These are phyloP conservation scores for Gymnocephalus cernua DNA, from an alignment of 2,113 vertebrate genomes.

Conservation along the genomic window DNA sequence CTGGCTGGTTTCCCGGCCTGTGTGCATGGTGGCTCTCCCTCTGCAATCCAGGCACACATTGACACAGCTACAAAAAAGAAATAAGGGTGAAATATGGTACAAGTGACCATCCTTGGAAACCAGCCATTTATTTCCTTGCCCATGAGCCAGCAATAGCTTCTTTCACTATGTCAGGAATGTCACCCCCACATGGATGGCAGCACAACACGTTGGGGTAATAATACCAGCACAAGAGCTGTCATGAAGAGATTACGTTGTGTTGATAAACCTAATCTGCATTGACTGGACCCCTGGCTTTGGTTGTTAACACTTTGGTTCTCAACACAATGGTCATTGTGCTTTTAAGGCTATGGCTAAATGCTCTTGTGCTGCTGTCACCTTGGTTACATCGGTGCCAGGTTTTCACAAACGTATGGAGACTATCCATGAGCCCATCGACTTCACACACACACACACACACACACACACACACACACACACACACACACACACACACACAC, in stretches of 20 bases:
- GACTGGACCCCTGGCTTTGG: constrained; percentile 34
- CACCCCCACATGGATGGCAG: constrained; percentile 34
- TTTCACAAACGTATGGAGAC: not conserved
- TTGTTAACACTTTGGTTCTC: constrained; percentile 47
- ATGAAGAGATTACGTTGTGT: constrained; percentile 52
- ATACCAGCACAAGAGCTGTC: constrained; percentile 40
- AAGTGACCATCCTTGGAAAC: constrained; percentile 49
- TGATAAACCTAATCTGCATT: constrained; percentile 61
- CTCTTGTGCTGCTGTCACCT: constrained; percentile 34
- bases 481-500: constrained; percentile 1
- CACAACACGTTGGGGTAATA: constrained; percentile 7
- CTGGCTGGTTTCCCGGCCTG: not conserved
- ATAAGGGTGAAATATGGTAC: constrained; percentile 57
- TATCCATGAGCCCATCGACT: not conserved
- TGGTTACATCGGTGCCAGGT: constrained; percentile 29
- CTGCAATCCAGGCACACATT: constrained; percentile 1
- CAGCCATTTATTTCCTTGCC: constrained; percentile 29
- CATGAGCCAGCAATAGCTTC: constrained; percentile 26
- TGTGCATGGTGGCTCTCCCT: not conserved
- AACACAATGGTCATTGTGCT: constrained; percentile 42
- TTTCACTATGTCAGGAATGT: constrained; percentile 63
- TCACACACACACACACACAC: constrained; percentile 4
- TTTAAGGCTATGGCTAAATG: constrained; percentile 33
- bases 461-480: not conserved
- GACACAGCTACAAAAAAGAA: constrained; percentile 15